Conservation (phyloP, 2,888 invertebrate species). For the Allygus modestus region DNA sequence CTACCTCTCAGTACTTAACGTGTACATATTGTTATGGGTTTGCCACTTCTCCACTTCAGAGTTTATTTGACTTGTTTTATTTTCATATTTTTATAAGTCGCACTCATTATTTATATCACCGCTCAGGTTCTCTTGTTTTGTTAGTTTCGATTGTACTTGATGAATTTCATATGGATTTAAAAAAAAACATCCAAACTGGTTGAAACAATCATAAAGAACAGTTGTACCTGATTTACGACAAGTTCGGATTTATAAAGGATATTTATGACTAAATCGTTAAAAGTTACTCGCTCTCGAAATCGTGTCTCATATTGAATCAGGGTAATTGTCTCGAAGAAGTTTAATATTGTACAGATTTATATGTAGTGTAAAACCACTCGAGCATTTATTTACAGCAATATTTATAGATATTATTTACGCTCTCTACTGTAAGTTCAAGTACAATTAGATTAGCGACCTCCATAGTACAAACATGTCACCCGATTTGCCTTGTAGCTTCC, state of each 20-base stretch:
- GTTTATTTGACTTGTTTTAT: constrained; percentile 48
- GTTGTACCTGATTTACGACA: constrained; percentile 51
- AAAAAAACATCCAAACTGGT: not conserved
- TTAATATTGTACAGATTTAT: constrained; percentile 49
- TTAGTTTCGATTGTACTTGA: not conserved
- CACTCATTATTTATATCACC: constrained; percentile 39
- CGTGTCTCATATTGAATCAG: constrained; percentile 24
- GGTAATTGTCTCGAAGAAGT: not conserved
- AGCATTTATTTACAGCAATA: constrained; percentile 58
- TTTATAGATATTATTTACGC: constrained; percentile 55
- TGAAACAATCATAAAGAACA: constrained; percentile 53
- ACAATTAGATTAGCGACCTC: constrained; percentile 55
- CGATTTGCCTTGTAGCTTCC: constrained; percentile 45
- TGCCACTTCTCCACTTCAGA: constrained; percentile 29
- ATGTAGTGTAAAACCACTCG: constrained; percentile 21
- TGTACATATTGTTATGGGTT: constrained; percentile 55
- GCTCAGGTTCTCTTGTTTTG: not conserved
- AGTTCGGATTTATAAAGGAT: constrained; percentile 41
- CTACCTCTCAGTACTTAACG: constrained; percentile 47
- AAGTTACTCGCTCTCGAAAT: constrained; percentile 1
- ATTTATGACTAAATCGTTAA: constrained; percentile 31
- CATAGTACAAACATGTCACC: constrained; percentile 50
- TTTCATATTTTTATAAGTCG: constrained; percentile 48
- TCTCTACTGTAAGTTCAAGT: constrained; percentile 40
- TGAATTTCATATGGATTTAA: not conserved